Conservation (phyloP, 2,113 vertebrate genomes). For the Eolophus roseicapilla region DNA sequence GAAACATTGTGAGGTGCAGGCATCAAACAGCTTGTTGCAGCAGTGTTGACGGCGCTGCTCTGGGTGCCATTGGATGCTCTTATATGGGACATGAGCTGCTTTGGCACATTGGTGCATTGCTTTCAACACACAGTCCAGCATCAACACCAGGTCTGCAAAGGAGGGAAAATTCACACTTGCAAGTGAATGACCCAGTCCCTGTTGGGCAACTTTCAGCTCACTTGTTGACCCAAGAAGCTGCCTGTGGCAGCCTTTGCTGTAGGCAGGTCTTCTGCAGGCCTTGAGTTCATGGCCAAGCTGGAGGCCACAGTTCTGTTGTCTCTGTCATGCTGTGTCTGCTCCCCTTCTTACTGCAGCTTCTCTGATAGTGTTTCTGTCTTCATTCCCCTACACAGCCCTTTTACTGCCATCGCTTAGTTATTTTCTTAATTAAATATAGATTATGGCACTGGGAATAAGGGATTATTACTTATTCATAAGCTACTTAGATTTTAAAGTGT, state of each 20-base stretch:
- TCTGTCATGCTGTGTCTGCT: neutral
- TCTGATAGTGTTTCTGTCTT: neutral
- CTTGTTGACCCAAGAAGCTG: neutral
- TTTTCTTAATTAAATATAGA: constrained; percentile 66
- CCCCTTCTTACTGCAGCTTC: neutral
- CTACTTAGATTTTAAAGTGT: constrained; percentile 27
- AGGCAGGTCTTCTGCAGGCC: neutral
- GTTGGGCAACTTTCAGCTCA: neutral
- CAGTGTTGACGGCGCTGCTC: accelerated
- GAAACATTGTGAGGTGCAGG: accelerated
- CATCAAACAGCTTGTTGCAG: neutral
- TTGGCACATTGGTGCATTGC: neutral
- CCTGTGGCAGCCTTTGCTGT: neutral
- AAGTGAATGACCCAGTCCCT: neutral
- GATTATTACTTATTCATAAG: constrained; percentile 56
- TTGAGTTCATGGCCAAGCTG: neutral
- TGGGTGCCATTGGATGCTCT: neutral
- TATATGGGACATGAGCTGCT: neutral
- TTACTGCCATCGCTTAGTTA: constrained; percentile 33
- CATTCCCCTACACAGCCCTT: neutral
- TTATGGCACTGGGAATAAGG: constrained; percentile 38
- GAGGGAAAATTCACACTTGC: neutral
- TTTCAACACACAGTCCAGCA: neutral
- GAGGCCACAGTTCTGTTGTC: neutral
- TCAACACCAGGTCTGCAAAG: neutral